Base-by-base conservation (phyloP, 2,888 invertebrate genomes). In the Apantesis nais region DNA sequence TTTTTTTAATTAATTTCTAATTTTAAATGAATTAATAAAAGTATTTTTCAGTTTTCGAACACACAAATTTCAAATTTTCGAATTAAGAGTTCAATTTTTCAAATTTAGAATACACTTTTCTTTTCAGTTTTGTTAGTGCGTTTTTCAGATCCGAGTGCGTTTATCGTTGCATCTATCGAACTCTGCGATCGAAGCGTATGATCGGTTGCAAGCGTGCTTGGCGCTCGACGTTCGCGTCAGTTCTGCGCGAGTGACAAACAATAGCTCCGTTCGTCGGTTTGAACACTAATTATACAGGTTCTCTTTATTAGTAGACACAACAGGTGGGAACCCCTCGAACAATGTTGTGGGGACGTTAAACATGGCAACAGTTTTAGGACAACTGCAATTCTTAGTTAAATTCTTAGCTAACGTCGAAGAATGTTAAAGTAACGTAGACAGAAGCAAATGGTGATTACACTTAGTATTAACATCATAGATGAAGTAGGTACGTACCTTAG, bases 231-330 rank as follows among this genome's bases (percentile, higher is more conserved):
- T 89, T 83, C 90, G 91, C 89, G 86, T 83, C 83, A 82, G 88
- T 87, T 93, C 89, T 94, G 93, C 79, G 82, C 82, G 78, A 83
- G 85, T 91, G 92, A 93, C 92, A 93, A 93, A 94, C 93, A 93
- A 92, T 93, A 84, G 66, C 22, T 66, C 25, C 37, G 63, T 67
- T 39, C 71, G 37, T 79, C 79, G 81, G 85, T 81, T 85, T 85
- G 84, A 85, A 75, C 72, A 89, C 87, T 93, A 93, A 94, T 93
- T 93, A 92, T 89, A 88, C 91, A 87, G 86, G 89, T 88, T 88
- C 82, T 83, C 82, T 85, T 87, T 83, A 83, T 84, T 85, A 85
- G 88, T 83, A 82, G 83, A 84, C 81, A 82, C 82, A 86, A 89
- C 92, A 93, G 92, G 92, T 93, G 93, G 89, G 89, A 89, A 86